Base-by-base conservation (phyloP, 1,140 invertebrate genomes). In the Asbolus verrucosus region DNA sequence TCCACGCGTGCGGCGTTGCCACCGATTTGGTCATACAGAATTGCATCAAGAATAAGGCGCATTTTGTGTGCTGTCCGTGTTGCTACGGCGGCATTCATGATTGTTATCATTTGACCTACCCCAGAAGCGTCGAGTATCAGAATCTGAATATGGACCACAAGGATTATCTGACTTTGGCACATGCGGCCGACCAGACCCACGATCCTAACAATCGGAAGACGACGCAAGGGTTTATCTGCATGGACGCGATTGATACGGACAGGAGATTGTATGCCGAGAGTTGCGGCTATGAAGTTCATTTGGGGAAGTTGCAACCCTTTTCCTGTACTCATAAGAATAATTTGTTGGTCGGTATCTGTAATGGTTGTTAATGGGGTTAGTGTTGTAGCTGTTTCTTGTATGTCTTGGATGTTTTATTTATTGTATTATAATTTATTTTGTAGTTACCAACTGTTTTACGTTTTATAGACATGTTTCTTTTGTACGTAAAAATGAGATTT, bases 1-100 rank as follows among this genome's bases (percentile, higher is more conserved):
- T 98, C 38, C 96, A 98, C 84, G 96, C 95, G 1, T 98, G 96
- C 83, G 96, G 96, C 9, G 91, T 95, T 6, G 95, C 95, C 1
- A 97, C 94, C 8, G 96, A 98, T 83, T 87, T 98, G 65, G 95
- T 98, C 0, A 84, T 98, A 43, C 87, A 94, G 69, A 91, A 92
- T 73, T 98, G 95, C 80, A 85, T 93, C 1, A 79, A 86, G 15
- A 86, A 86, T 9, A 85, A 86, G 50, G 95, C 95, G 0, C 85
- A 89, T 65, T 97, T 98, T 85, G 91, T 97, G 1, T 87, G 94
- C 62, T 97, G 94, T 81, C 96, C 96, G 0, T 98, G 97, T 81
- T 98, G 96, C 80, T 98, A 98, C 82, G 96, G 96, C 2, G 90
- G 90, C 1, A 85, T 98, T 33, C 89, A 92, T 74, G 86, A 86